Conservation (phyloP, 2,888 invertebrate genomes). For the Ophion obscuratus region DNA sequence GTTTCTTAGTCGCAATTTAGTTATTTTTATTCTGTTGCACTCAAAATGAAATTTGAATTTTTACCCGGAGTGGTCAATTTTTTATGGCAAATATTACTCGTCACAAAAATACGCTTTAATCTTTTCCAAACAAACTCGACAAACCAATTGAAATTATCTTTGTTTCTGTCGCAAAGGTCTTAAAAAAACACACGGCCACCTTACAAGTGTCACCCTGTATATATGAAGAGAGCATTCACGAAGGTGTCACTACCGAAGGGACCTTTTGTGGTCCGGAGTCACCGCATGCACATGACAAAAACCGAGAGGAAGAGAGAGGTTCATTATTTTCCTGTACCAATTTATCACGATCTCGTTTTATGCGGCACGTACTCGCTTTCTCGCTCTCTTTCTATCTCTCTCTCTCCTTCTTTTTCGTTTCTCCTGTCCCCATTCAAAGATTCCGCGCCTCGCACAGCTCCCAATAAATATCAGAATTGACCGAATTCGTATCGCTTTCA, state of each 20-base stretch:
- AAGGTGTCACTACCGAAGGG: conserved; percentile 21
- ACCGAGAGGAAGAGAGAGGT: background rate
- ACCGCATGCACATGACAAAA: background rate
- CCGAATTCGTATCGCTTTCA: background rate
- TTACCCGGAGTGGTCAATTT: no score
- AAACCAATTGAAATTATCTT: no score
- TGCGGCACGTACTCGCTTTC: conserved; percentile 27
- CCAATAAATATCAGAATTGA: background rate
- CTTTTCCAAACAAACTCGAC: no score
- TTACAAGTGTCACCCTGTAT: background rate
- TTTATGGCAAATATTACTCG: no score
- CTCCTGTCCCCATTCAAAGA: conserved; percentile 18
- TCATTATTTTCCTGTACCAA: conserved; percentile 44
- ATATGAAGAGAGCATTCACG: background rate
- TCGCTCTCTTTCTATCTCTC: background rate
- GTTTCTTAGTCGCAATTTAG: no score
- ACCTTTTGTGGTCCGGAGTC: conserved; percentile 1
- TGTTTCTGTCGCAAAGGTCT: no score
- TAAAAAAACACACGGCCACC: background rate
- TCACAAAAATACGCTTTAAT: no score
- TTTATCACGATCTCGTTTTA: conserved; percentile 57
- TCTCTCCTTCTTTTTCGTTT: background rate
- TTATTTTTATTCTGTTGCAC: no score
- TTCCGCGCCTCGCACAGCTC: background rate
- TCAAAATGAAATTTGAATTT: no score